Evolutionary conservation across 2,888 invertebrate genomes (phyloP), one percentile per base, ranked within the genome.

Genomic region (Pammene aurita): DNA sequence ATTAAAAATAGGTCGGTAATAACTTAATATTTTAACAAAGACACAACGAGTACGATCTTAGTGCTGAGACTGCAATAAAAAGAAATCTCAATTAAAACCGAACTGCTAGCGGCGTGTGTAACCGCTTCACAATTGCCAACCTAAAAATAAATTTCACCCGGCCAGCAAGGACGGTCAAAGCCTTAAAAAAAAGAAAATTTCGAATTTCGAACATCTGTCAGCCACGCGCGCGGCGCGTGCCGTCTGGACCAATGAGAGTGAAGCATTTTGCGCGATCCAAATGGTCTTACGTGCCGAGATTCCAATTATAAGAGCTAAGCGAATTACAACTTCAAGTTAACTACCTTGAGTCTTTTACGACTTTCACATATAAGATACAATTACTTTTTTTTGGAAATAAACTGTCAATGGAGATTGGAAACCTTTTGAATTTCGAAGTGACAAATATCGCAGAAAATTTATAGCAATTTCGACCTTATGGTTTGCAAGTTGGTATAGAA

Each of bases 171-270:
- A 54, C 66, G 71, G 62, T 67, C 70, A 61, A 61, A 67, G 67
- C 64, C 71, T 71, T 66, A 67, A 67, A 72, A 74, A 69, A 71
- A 71, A 55, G 61, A 69, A 61, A 64, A 67, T 26, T 60, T 41
- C 48, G 46, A 66, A 61, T 62, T 58, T 68, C 52, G 58, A 71
- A 72, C 74, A 75, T 64, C 74, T 74, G 75, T 71, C 71, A 34
- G 50, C 48, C 48, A 61, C 73, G 68, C 76, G 68, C 48, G 54
- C 68, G 61, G 64, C 73, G 57, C 66, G 69, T 70, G 62, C 52
- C 65, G 56, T 52, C 72, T 65, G 67, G 54, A 50, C 69, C 72
- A 71, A 67, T 71, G 48, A 26, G 57, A 69, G 67, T 34, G 14
- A 46, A 52, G 66, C 38, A 72, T 14, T 41, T 54, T 11, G 11